A percentile compares a stretch with the other conserved stretches of the same genome.
Evolutionary conservation across 2,888 invertebrate species (phyloP).

Genomic region (Ophion slaviceki): DNA sequence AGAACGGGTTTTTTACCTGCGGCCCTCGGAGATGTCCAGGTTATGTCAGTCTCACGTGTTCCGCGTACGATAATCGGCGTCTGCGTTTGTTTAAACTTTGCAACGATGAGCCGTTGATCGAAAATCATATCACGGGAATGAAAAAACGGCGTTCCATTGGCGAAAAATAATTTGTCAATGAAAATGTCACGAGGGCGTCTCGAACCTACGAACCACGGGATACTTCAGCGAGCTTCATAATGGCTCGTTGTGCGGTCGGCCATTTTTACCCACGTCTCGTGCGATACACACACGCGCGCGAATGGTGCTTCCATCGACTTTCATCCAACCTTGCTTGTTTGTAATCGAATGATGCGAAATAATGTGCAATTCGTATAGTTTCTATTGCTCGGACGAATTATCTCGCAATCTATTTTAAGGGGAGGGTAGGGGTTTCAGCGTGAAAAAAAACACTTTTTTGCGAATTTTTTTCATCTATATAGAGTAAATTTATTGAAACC

Average conservation of each 20-base stretch:
- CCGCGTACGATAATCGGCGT: not conserved
- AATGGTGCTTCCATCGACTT: not conserved
- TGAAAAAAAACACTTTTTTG: too few relatives aligned
- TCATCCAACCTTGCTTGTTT: not conserved
- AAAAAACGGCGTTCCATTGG: conserved; percentile 5
- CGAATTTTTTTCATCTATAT: too few relatives aligned
- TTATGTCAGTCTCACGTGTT: conserved; percentile 50
- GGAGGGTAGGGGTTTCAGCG: too few relatives aligned
- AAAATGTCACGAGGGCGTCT: conserved; percentile 43
- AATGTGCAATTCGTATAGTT: not conserved
- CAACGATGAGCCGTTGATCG: not conserved
- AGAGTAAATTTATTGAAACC: too few relatives aligned
- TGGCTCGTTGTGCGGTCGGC: not conserved
- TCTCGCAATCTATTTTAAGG: not conserved
- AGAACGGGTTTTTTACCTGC: conserved; percentile 39
- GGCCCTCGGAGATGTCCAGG: conserved; percentile 35
- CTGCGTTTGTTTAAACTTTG: not conserved
- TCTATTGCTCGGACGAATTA: not conserved
- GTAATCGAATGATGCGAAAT: not conserved
- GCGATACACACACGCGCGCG: not conserved
- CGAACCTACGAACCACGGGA: conserved; percentile 44
- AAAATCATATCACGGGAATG: not conserved
- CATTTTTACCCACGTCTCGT: not conserved
- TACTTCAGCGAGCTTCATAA: not conserved
- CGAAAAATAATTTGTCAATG: conserved; percentile 33